Base-by-base conservation (phyloP, 2,888 invertebrate species). In the Disparrhopalites patrizii region DNA sequence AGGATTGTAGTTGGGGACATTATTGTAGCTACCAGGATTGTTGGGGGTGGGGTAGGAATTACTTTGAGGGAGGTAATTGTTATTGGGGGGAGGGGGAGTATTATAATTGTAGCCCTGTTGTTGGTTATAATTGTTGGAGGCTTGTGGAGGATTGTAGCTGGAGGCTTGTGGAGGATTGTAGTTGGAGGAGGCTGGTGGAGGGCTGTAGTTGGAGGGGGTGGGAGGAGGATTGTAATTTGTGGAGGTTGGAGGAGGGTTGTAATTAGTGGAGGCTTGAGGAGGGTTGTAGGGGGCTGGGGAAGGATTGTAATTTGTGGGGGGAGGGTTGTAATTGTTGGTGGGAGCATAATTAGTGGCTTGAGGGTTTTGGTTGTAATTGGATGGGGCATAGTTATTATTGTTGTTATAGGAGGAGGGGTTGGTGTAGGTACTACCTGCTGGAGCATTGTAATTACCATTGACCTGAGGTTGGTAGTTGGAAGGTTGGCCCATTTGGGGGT, bases 61-160 rank as follows among this genome's bases (percentile, higher is more conserved):
- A n/a, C 28, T 7, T 5, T 23, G n/a, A 27, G 30, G 63, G 63
- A 28, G 30, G 27, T 57, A 28, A 57, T 64, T 64, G 28, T 28
- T 64, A 30, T 56, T 56, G 15, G 30, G 33, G 20, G 25, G 20
- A 8, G 52, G 27, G 28, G 50, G 10, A 27, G 33, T 13, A 23
- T 56, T 15, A 28, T 54, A 47, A 43, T 64, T 55, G 8, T 36
- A 27, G 15, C n/a, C 28, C n/a, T 30, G 47, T 20, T 20, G 10
- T 31, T 18, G 51, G 30, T 23, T 54, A 55, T 36, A 20, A 25
- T 52, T 31, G 36, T 51, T n/a, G 43, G 15, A 7, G 33, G 55
- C 10, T 25, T 10, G 55, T 10, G 55, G 8, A 25, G 10, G 10
- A n/a, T 27, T 27, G 30, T 54, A 54, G 27, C 25, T 54, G 31